A percentile compares a stretch with the other conserved stretches of the same genome.
These are phyloP conservation scores for Crossocerus cetratus DNA, from an alignment of 2,888 invertebrate species.

Conservation along the genomic window DNA sequence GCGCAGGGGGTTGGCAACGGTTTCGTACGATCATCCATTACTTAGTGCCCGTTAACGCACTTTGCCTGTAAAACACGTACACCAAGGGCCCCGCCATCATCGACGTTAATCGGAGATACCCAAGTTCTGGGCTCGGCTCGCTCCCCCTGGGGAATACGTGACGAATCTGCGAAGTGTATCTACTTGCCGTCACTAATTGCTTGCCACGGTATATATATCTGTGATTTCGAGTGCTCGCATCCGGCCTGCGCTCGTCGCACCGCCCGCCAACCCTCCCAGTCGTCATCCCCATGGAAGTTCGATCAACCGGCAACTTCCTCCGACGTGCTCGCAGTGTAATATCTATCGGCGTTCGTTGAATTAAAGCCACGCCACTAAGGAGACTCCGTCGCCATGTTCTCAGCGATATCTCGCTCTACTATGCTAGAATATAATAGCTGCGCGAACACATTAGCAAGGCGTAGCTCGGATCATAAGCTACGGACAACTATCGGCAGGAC, in stretches of 20 bases:
- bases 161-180: conserved; percentile 33
- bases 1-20: conserved; percentile 12
- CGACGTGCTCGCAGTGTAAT: too few relatives aligned
- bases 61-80: conserved; percentile 52
- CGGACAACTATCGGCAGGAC: background rate
- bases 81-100: conserved; percentile 30
- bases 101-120: conserved; percentile 51
- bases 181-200: conserved; percentile 47
- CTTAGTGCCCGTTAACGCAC: conserved; percentile 57
- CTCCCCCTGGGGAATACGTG: conserved; percentile 45
- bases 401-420: too few relatives aligned
- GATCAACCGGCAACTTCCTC: too few relatives aligned
- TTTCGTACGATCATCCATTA: conserved; percentile 52
- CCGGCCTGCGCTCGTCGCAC: background rate
- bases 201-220: conserved; percentile 10
- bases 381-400: too few relatives aligned
- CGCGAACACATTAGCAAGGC: too few relatives aligned
- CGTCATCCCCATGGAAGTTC: too few relatives aligned
- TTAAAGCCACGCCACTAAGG: too few relatives aligned
- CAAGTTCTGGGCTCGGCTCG: conserved; percentile 25
- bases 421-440: too few relatives aligned
- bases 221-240: conserved; percentile 31
- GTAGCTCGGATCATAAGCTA: background rate
- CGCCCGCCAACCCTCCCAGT: too few relatives aligned
- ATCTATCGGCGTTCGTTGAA: too few relatives aligned